Conservation (phyloP, 2,113 vertebrate genomes). For the Heliornis fulica region DNA sequence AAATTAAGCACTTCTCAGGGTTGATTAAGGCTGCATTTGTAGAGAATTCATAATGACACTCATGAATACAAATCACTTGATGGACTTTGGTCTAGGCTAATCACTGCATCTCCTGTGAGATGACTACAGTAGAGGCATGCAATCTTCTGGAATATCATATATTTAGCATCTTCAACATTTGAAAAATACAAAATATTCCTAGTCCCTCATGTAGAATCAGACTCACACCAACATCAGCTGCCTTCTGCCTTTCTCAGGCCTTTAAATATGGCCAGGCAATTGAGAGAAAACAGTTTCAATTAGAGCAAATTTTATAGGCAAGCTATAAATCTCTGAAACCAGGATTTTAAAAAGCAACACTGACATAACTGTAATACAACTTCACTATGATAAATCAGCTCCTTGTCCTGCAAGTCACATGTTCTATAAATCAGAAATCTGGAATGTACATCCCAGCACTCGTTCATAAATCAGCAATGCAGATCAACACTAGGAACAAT, state of each 20-base stretch:
- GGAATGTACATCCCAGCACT: slow-evolving; percentile 10
- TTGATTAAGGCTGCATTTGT: background rate
- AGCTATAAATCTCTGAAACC: slow-evolving; percentile 17
- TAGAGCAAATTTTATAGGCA: background rate
- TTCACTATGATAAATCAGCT: background rate
- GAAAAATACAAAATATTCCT: background rate
- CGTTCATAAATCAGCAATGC: slow-evolving; percentile 19
- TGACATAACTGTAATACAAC: background rate
- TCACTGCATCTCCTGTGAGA: background rate
- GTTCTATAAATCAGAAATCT: slow-evolving; percentile 33
- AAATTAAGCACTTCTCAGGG: slow-evolving; percentile 8
- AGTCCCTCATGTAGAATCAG: background rate
- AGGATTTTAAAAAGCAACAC: slow-evolving; percentile 12
- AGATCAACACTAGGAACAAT: slow-evolving; percentile 7
- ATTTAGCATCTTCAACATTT: background rate
- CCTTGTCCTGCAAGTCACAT: background rate
- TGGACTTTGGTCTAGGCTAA: background rate
- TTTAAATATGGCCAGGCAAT: background rate
- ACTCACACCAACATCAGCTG: background rate
- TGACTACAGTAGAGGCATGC: background rate
- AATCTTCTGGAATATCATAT: background rate
- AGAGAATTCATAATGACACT: background rate
- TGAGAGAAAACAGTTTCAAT: slow-evolving; percentile 4
- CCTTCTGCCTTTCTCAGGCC: background rate
- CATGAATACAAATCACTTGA: slow-evolving; percentile 6